phyloP scores from a whole-genome alignment of 2,113 vertebrate species.

The Alethe castanea region DNA sequence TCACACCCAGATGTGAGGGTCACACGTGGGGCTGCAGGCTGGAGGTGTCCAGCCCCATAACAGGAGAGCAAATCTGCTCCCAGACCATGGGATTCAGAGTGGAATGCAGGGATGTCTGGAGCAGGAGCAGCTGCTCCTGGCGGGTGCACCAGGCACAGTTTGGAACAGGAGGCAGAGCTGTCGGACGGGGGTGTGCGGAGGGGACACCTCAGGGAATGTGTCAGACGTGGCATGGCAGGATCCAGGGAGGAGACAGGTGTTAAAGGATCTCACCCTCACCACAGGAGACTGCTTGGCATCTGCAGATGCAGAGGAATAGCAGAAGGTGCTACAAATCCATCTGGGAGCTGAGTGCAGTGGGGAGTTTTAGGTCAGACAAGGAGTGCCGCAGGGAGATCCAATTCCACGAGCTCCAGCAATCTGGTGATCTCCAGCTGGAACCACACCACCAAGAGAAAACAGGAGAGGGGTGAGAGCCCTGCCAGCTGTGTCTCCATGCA shows the following conservation, averaged over 20 bases:
- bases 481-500: neutral
- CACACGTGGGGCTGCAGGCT: rapidly evolving
- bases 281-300: neutral
- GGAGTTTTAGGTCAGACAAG: neutral
- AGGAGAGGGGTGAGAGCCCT: neutral
- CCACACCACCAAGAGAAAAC: neutral
- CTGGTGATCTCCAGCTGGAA: neutral
- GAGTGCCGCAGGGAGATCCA: neutral
- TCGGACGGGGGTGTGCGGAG: rapidly evolving
- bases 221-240: neutral
- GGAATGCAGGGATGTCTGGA: rapidly evolving
- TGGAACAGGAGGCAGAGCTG: neutral
- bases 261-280: neutral
- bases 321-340: neutral
- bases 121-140: neutral
- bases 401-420: neutral
- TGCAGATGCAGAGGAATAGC: neutral
- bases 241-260: neutral
- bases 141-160: neutral
- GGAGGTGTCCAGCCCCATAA: neutral
- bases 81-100: rapidly evolving
- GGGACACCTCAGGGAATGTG: neutral
- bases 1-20: neutral
- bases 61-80: neutral
- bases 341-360: neutral